Conservation (phyloP, 64 coral and sea anemone genomes). For the Astreopora myriophthalma region DNA sequence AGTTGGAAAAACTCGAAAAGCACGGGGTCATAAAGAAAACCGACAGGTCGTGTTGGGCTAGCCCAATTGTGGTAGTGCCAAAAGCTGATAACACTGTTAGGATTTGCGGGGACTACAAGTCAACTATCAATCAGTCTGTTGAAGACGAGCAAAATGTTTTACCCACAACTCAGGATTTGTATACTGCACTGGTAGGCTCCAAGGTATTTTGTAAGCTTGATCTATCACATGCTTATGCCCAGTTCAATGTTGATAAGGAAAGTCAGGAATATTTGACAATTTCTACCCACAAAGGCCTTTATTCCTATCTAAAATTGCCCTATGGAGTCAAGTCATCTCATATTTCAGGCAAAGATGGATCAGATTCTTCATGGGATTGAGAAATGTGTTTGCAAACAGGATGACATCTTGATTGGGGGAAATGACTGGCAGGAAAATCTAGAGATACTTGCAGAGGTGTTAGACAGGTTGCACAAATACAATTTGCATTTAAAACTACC, state of each 20-base stretch:
- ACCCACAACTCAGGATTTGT: no score
- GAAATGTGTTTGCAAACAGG: slow-evolving; percentile 18
- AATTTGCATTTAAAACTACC: slow-evolving; percentile 52
- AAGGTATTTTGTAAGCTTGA: slow-evolving; percentile 3
- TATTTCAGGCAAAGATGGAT: slow-evolving; percentile 66
- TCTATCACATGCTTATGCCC: no score
- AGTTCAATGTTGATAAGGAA: slow-evolving; percentile 31
- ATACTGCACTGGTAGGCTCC: no score
- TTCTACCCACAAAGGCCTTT: slow-evolving; percentile 66
- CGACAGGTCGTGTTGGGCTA: no score
- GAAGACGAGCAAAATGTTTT: no score
- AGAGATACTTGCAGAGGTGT: not conserved
- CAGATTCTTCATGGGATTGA: not conserved
- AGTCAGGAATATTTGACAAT: slow-evolving; percentile 57
- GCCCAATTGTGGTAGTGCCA: no score
- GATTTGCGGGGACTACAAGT: no score
- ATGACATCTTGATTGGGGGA: slow-evolving; percentile 43
- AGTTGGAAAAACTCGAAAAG: no score
- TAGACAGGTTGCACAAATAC: slow-evolving; percentile 21
- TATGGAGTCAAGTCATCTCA: slow-evolving; percentile 66
- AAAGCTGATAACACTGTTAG: no score
- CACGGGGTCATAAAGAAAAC: no score
- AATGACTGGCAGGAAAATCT: not conserved
- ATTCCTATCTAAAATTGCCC: slow-evolving; percentile 50
- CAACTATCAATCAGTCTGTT: no score